Evolutionary conservation across 30 jellyfish, hydroid and myxozoan species (phyloP), one percentile per base, ranked within the genome.

Genomic region (Aurelia aurita): DNA sequence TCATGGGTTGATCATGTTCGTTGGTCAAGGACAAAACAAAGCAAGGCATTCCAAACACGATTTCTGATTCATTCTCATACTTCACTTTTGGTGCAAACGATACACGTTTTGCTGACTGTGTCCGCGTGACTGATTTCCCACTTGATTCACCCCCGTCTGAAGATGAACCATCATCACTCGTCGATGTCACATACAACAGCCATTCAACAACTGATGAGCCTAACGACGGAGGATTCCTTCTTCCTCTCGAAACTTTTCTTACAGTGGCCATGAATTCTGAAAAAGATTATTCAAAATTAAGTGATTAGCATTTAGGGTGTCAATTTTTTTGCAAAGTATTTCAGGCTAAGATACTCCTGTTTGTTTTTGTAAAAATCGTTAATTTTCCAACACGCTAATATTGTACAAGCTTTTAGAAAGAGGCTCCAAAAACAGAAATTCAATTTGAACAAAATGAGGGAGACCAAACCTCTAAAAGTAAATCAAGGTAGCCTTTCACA

Each of bases 161-260:
- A 2, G 97, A 39, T 3, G 81, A n/a, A 34, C 89, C 91, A 22
- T 76, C 89, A 31, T 90, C 97, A 58, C 74, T 85, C 18, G 96
- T 87, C 15, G 99, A 76, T 51, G 91, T 85, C 1, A 95, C 97
- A 72, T 90, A 95, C 25, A 39, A 63, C 25, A 95, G 92, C 99
- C 99, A 95, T 65, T 95, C 99, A 15, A 82, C 93, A 7, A 95
- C 99, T 14, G 97, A 96, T 27, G 99, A 97, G 25, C 99, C 99
- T 13, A 95, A 80, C 0, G 99, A 84, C 64, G 97, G 97, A 15
- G 99, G 99, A 74, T 95, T 95, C 20, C 99, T 87, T 47, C 99
- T 89, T 25, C 97, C 97, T 45, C 99, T 91, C 1, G 99, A 95
- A 3, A 95, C 99, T 25, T 89, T 80, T 39, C 99, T 92, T 1